Conservation (phyloP, 1,140 invertebrate species). For the Drosophila dunni region DNA sequence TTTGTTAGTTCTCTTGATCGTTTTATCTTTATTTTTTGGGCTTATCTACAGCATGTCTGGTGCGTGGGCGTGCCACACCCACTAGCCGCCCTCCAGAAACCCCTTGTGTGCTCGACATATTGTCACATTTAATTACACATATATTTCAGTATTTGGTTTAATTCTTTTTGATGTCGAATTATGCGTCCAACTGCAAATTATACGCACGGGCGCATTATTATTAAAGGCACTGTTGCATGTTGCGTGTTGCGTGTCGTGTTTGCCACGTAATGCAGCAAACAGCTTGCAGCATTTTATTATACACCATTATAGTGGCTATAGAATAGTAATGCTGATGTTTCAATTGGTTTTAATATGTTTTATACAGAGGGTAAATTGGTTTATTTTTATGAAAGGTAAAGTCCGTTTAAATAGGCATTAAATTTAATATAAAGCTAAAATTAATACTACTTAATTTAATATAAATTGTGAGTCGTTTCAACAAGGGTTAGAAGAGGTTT, state of each 20-base stretch:
- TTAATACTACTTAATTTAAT: too few species aligned
- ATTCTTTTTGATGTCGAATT: constrained; percentile 63
- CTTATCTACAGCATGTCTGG: constrained; percentile 1
- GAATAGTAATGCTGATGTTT: constrained; percentile 12
- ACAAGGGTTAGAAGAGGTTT: too few species aligned
- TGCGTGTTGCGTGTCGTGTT: constrained; percentile 11
- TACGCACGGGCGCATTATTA: constrained; percentile 48
- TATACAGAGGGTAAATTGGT: constrained; percentile 14
- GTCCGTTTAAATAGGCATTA: neutral
- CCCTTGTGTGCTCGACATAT: constrained; percentile 23
- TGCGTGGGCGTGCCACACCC: constrained; percentile 6
- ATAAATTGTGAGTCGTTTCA: too few species aligned
- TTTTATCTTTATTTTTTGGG: neutral
- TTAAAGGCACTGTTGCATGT: constrained; percentile 42
- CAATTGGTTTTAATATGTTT: constrained; percentile 23
- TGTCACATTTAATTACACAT: constrained; percentile 61
- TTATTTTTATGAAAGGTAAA: constrained; percentile 5
- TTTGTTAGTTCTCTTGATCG: neutral
- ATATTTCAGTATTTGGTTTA: constrained; percentile 43
- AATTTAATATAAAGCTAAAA: neutral
- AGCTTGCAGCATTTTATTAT: constrained; percentile 8
- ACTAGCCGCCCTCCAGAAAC: neutral
- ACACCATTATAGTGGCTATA: neutral
- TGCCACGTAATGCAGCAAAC: constrained; percentile 10
- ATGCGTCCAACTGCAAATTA: constrained; percentile 50